Evolutionary conservation across 2,797 vertebrate genomes (phyloP).

Genomic region (Serranus cabrilla): DNA sequence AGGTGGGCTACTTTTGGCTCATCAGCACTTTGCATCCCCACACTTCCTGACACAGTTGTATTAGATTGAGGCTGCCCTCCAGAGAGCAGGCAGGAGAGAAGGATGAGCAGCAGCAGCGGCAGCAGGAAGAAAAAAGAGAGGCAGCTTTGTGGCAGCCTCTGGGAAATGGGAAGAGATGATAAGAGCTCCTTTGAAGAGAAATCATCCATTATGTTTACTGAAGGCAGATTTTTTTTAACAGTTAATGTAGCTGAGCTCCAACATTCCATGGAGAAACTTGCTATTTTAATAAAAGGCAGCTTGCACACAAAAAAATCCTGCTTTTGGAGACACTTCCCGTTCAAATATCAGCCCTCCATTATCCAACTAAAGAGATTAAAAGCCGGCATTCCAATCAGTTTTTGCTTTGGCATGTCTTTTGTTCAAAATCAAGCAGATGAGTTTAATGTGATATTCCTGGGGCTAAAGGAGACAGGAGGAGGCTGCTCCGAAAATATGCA

Average conservation of each 20-base stretch:
- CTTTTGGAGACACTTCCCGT: conserved; percentile 50
- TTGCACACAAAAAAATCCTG: conserved; percentile 45
- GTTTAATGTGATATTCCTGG: conserved; percentile 54
- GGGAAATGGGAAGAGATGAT: conserved; percentile 80
- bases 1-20: conserved; percentile 92
- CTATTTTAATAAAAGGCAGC: conserved; percentile 66
- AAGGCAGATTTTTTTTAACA: conserved; percentile 70
- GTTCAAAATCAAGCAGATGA: conserved; percentile 50
- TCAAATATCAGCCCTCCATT: conserved; percentile 58
- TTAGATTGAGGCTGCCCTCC: conserved; percentile 84
- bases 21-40: conserved; percentile 94
- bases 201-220: conserved; percentile 84
- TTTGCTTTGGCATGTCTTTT: conserved; percentile 43
- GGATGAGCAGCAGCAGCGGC: conserved; percentile 75
- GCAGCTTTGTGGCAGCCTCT: conserved; percentile 80
- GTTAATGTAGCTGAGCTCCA: conserved; percentile 61
- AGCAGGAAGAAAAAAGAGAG: conserved; percentile 57
- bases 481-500: conserved; percentile 35
- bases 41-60: conserved; percentile 90
- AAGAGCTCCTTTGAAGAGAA: conserved; percentile 83
- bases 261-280: conserved; percentile 58
- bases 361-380: conserved; percentile 68
- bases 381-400: conserved; percentile 49
- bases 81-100: conserved; percentile 78
- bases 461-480: conserved; percentile 32